These are phyloP conservation scores for Pimephales promelas DNA, from an alignment of 2,113 vertebrate genomes.

Conservation along the genomic window DNA sequence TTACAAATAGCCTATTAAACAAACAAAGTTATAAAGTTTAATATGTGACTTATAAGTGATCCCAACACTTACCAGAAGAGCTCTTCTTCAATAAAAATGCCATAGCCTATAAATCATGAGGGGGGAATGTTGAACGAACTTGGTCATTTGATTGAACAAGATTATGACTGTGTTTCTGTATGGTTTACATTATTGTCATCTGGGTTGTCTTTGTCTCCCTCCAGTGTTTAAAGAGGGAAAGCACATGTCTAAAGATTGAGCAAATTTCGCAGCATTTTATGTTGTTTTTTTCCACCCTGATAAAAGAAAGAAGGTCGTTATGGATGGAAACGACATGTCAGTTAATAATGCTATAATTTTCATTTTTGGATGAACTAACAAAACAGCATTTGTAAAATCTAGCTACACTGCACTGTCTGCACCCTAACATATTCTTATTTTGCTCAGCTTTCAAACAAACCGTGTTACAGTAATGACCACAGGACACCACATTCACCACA, in stretches of 20 bases:
- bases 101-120: not conserved
- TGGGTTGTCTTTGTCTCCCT: slow-evolving; percentile 37
- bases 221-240: slow-evolving; percentile 16
- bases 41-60: not conserved
- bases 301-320: not conserved
- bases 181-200: not conserved
- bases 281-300: not conserved
- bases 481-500: not conserved
- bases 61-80: not conserved
- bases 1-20: not conserved
- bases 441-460: not conserved
- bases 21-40: not conserved
- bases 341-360: not conserved
- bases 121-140: not conserved
- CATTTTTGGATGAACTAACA: not conserved
- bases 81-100: not conserved
- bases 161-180: not conserved
- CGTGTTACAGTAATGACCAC: not conserved
- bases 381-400: not conserved
- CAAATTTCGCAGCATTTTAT: no score
- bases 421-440: not conserved
- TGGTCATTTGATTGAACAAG: not conserved
- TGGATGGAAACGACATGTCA: not conserved
- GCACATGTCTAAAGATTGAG: not conserved
- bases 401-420: not conserved